phyloP scores from a whole-genome alignment of 2,888 invertebrate species.

The Pharmacophagus antenor region DNA sequence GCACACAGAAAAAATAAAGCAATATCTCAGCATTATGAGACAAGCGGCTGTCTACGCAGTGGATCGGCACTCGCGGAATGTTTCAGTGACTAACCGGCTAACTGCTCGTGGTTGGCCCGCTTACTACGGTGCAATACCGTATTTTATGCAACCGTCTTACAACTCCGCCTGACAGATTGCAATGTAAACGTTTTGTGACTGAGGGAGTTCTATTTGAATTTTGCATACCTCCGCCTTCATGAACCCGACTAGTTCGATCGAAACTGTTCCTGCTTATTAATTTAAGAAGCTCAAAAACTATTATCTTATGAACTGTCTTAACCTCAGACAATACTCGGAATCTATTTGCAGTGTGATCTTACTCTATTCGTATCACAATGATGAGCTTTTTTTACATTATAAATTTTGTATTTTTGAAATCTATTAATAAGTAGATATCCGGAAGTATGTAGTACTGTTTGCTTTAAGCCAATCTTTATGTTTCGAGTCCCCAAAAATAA shows the following conservation, averaged over 20 bases:
- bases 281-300: not conserved
- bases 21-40: constrained; percentile 15
- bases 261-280: not conserved
- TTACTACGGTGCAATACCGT: constrained; percentile 43
- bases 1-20: constrained; percentile 4
- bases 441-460: too few species aligned
- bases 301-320: not conserved
- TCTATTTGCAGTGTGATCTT: not conserved
- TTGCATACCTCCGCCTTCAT: constrained; percentile 6
- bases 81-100: constrained; percentile 71
- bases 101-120: constrained; percentile 52
- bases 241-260: not conserved
- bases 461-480: too few species aligned
- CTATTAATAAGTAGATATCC: too few species aligned
- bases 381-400: too few species aligned
- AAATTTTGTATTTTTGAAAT: too few species aligned
- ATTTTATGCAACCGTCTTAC: constrained; percentile 41
- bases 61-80: constrained; percentile 67
- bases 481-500: too few species aligned
- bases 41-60: constrained; percentile 41
- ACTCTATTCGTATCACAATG: too few species aligned
- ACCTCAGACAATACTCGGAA: not conserved
- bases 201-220: constrained; percentile 26
- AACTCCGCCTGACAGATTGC: constrained; percentile 38
- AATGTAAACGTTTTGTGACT: constrained; percentile 32